Evolutionary conservation across 2,888 invertebrate genomes (phyloP), one percentile per base, ranked within the genome.

Genomic region (Venusia cambrica): DNA sequence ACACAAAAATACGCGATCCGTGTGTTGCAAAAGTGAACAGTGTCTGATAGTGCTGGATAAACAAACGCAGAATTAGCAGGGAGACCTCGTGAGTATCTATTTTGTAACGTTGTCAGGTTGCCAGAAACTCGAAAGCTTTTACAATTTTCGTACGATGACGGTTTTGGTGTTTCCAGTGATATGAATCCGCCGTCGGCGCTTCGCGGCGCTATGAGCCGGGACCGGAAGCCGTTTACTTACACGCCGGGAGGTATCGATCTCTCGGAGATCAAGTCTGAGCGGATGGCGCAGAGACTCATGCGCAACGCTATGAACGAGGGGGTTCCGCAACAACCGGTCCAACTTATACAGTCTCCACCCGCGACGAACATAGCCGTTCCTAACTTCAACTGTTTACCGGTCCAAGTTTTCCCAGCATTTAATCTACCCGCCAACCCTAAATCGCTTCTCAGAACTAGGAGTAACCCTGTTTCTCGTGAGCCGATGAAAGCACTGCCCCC

Each of bases 161-260:
- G 40, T 34, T 53, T 43, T 25, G 33, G 17, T 20, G 29, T 58
- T 70, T 80, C 72, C 80, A 83, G 83, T 63, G 63, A 66, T 48
- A 87, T 87, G 87, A 84, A 94, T 77, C 94, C 96, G 25, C 97
- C 97, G 37, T 91, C 94, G 45, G 95, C 95, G 49, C 91, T 97
- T 38, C 94, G 94, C 67, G 92, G 95, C 75, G 96, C 96, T 25
- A 93, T 96, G 93, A 93, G 93, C 71, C 95, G 95, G 79, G 97
- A 97, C 73, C 96, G 96, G 71, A 97, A 97, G 76, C 97, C 97
- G 15, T 97, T 97, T 73, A 97, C 97, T 10, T 97, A 97, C 73
- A 96, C 96, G 12, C 97, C 97, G 1, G 97, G 97, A 5, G 97
- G 97, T 57, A 89, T 97, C 38, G 95, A 97, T 78, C 89, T 97